Evolutionary conservation across 1,140 invertebrate species (phyloP), one percentile per base, ranked within the genome.

Genomic region (Tenebrio molitor): DNA sequence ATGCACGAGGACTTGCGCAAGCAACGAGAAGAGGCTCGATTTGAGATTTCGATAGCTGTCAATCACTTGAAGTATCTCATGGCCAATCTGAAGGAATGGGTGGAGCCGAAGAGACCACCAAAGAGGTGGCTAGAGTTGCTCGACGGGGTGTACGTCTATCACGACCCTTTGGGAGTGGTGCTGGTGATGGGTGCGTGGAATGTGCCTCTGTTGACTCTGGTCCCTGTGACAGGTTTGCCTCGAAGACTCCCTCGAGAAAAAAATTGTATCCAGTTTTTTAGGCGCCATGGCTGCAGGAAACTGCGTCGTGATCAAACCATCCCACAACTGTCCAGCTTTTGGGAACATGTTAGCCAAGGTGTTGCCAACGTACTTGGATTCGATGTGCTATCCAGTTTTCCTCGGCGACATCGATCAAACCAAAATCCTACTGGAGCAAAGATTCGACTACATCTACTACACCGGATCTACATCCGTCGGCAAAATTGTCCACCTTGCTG

Each of bases 391-490:
- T 14, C 67, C 69, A 15, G 74, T 93, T 15, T 83, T 92, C 2
- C 58, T 50, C 3, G 97, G 96, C 58, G 96, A 93, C 25, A 84
- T 95, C 0, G 79, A 88, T 16, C 95, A 97, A 85, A 97, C 95
- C 0, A 91, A 91, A 1, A 91, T 92, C 78, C 81, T 99, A 6
- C 85, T 99, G 6, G 93, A 95, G 75, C 88, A 97, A 79, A 89
- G 89, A 80, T 99, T 97, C 83, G 98, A 99, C 85, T 95, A 98
- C 81, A 98, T 99, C 72, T 97, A 99, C 85, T 99, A 95, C 81
- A 99, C 98, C 0, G 98, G 97, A 0, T 95, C 93, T 29, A 89
- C 92, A 0, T 81, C 81, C 46, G 92, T 98, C 15, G 97, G 95
- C 10, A 92, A 90, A 85, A 92, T 98, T 71, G 88, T 99, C 1